Conservation (phyloP, 1,140 invertebrate species). For the Augochlora pura region DNA sequence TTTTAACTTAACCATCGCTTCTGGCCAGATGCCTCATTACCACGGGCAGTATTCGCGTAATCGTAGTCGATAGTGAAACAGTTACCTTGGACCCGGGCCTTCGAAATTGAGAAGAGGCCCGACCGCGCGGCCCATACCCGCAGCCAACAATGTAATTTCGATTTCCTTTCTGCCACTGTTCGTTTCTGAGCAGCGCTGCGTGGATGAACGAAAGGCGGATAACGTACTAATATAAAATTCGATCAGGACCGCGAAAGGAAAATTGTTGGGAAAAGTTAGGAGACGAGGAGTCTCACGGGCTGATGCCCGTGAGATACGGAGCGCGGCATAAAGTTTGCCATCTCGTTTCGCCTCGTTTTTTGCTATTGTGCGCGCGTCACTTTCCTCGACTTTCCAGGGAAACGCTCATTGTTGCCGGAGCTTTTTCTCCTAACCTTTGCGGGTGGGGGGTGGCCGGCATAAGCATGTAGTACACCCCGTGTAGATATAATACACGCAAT, state of each 20-base stretch:
- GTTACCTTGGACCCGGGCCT: too few species aligned
- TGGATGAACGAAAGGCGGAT: background rate
- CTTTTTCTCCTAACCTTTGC: slow-evolving; percentile 24
- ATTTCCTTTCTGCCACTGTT: background rate
- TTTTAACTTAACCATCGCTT: too few species aligned
- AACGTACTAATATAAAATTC: slow-evolving; percentile 8
- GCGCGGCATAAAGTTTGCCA: slow-evolving; percentile 16
- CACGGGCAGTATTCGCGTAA: too few species aligned
- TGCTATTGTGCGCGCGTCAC: slow-evolving; percentile 26
- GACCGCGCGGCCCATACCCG: too few species aligned
- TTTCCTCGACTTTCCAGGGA: slow-evolving; percentile 40
- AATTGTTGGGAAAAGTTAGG: slow-evolving; percentile 1
- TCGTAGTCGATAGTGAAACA: too few species aligned
- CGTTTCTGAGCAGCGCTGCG: background rate
- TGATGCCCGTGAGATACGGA: background rate
- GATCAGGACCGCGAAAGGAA: background rate
- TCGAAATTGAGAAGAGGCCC: too few species aligned
- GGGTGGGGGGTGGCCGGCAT: background rate
- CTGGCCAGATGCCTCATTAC: too few species aligned
- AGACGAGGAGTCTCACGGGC: background rate
- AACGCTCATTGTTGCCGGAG: slow-evolving; percentile 51
- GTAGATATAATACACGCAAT: slow-evolving; percentile 48
- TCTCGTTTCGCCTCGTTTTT: slow-evolving; percentile 20
- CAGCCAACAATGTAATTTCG: background rate
- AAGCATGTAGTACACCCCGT: slow-evolving; percentile 11